Percentiles rank a stretch among this genome's conserved stretches.
phyloP scores from a whole-genome alignment of 2,888 invertebrate species.

The Ormyrus labotus region DNA sequence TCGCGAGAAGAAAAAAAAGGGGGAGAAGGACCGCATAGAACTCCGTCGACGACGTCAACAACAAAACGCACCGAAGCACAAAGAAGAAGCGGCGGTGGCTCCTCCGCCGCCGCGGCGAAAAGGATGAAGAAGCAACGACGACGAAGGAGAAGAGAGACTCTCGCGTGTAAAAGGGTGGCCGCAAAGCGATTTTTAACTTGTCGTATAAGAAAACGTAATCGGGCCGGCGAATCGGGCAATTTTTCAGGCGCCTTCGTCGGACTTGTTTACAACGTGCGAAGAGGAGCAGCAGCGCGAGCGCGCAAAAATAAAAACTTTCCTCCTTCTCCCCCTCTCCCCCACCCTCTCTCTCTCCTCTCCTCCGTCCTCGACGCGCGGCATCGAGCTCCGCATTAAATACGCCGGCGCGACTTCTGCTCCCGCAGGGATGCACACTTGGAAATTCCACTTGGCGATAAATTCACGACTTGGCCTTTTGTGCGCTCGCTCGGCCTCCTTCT shows the following conservation, averaged over 20 bases:
- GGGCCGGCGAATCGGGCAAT: conserved; percentile 59
- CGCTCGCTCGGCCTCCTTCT: conserved; percentile 31
- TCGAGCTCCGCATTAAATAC: conserved; percentile 40
- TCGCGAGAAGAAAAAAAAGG: neutral
- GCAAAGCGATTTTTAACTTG: conserved; percentile 56
- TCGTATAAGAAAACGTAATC: conserved; percentile 42
- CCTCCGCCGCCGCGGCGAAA: too few species aligned
- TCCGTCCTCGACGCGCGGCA: neutral
- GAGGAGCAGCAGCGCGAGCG: neutral
- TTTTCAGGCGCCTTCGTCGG: conserved; percentile 60
- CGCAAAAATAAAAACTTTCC: conserved; percentile 37
- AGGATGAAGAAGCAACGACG: neutral
- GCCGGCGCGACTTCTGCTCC: conserved; percentile 5
- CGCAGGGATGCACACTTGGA: conserved; percentile 46
- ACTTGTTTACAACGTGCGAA: conserved; percentile 53
- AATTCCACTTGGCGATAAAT: conserved; percentile 54
- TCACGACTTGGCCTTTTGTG: conserved; percentile 48
- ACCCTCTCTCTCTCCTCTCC: neutral
- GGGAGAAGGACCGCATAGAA: neutral
- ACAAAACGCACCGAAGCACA: neutral
- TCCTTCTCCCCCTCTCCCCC: neutral
- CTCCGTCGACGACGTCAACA: neutral
- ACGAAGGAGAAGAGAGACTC: neutral
- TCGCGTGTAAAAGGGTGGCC: conserved; percentile 25
- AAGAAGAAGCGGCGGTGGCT: neutral